Evolutionary conservation across 2,888 invertebrate species (phyloP).

Genomic region (Pecten maximus): DNA sequence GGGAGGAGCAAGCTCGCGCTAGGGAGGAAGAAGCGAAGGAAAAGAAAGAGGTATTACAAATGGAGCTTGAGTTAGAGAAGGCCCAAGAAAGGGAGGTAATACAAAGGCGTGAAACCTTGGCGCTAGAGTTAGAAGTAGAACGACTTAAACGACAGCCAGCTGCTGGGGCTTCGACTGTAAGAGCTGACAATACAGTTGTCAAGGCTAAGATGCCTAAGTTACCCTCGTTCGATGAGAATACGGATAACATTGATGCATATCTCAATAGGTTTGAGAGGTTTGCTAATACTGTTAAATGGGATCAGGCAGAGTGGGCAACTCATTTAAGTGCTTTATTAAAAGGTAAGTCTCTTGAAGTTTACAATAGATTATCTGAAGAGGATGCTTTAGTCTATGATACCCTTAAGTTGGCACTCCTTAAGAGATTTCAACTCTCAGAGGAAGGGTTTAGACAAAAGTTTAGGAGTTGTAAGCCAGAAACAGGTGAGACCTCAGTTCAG

Average conservation of each 20-base stretch:
- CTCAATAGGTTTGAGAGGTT: slow-evolving; percentile 42
- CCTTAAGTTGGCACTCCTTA: slow-evolving; percentile 42
- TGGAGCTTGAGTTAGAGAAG: neutral
- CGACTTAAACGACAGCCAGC: neutral
- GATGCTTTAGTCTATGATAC: slow-evolving; percentile 44
- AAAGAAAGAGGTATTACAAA: neutral
- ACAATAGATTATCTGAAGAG: slow-evolving; percentile 29
- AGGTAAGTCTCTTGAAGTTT: slow-evolving; percentile 50
- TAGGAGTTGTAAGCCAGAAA: slow-evolving; percentile 43
- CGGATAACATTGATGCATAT: slow-evolving; percentile 39
- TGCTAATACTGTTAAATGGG: slow-evolving; percentile 38
- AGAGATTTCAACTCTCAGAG: slow-evolving; percentile 46
- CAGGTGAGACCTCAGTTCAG: slow-evolving; percentile 45
- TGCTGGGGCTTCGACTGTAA: neutral
- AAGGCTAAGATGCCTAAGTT: slow-evolving; percentile 39
- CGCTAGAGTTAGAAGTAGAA: neutral
- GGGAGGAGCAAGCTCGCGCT: neutral
- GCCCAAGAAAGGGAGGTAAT: neutral
- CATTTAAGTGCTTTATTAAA: slow-evolving; percentile 44
- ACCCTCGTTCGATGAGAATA: slow-evolving; percentile 41
- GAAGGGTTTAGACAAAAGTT: slow-evolving; percentile 49
- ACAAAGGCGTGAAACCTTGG: neutral
- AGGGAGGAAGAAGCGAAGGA: neutral
- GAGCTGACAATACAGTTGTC: neutral
- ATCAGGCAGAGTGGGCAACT: slow-evolving; percentile 34